Evolutionary conservation across 1,140 invertebrate species (phyloP), one percentile per base, ranked within the genome.

Genomic region (Melanaphis sacchari): DNA sequence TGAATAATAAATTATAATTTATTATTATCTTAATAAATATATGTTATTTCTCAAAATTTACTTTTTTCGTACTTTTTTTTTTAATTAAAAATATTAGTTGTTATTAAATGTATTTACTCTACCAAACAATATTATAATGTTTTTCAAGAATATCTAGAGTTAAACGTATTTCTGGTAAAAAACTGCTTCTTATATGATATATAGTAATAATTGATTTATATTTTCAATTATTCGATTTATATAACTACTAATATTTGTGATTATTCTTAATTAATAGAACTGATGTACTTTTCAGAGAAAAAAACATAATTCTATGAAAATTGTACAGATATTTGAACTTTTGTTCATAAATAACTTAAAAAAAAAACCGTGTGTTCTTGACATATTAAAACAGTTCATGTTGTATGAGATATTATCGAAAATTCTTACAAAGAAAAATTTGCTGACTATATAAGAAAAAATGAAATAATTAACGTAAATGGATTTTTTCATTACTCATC

Each of bases 401-500:
- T 24, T 24, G 31, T n/a, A 54, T 38, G 52, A 89, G 87, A 89
- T 89, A 89, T 6, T 54, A 89, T 54, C 38, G 38, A 26, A 90
- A 41, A 66, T 31, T 90, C 11, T 21, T 66, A 66, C 38, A 90
- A 90, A 21, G 38, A 26, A 90, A 90, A 90, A 90, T 66, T 90
- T 90, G 89, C 89, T 90, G 89, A 90, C 89, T 59, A 38, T 66
- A 41, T 90, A 90, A 66, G 40, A 66, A 59, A 40, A 59, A 90
- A 89, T 76, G 22, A 36, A 92, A 92, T 81, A 49, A 92, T 49
- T 41, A 81, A 82, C 43, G 41, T 36, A 46, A 49, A 91, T 91
- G 43, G 40, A 52, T 91, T 46, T 92, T 82, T 92, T 91, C 46
- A 90, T 24, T 41, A 90, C 38, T 90, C 89, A 90, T 90, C 52